phyloP scores from a whole-genome alignment of 2,113 vertebrate species.

The Glaucomys volans region DNA sequence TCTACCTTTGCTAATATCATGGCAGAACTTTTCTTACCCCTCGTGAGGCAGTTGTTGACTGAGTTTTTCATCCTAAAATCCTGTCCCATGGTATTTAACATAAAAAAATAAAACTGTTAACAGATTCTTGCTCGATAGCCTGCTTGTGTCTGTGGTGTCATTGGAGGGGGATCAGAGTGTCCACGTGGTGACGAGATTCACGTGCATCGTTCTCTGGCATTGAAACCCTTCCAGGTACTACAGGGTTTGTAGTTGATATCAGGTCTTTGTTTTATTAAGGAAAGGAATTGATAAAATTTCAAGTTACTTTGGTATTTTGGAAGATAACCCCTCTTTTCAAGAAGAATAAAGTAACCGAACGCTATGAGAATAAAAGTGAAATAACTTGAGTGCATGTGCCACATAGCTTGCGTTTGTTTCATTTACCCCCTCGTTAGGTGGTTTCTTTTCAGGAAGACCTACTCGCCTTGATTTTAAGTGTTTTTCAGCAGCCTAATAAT shows the following conservation, averaged over 20 bases:
- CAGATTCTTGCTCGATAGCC: constrained; percentile 90
- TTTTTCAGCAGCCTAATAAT: constrained; percentile 61
- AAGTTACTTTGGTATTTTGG: constrained; percentile 71
- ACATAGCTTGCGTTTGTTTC: constrained; percentile 54
- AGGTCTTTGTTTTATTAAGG: background rate
- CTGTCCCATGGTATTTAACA: constrained; percentile 96
- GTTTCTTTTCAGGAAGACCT: constrained; percentile 63
- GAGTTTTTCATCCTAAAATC: constrained; percentile 93
- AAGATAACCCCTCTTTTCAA: constrained; percentile 69
- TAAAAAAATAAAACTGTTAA: constrained; percentile 94
- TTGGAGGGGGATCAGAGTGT: constrained; percentile 80
- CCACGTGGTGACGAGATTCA: constrained; percentile 76
- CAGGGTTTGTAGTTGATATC: constrained; percentile 72
- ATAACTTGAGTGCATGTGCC: constrained; percentile 64
- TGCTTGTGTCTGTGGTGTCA: constrained; percentile 88
- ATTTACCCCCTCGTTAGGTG: constrained; percentile 62
- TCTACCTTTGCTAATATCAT: constrained; percentile 94
- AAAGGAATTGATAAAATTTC: constrained; percentile 72
- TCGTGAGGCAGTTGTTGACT: constrained; percentile 95
- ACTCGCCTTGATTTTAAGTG: background rate
- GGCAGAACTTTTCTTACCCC: constrained; percentile 94
- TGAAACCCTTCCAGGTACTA: background rate
- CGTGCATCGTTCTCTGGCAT: constrained; percentile 40
- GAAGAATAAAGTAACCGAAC: constrained; percentile 70
- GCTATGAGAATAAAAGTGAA: constrained; percentile 61